Base-by-base conservation (phyloP, 2,888 invertebrate genomes). In the Nemotelus pantherinus region DNA sequence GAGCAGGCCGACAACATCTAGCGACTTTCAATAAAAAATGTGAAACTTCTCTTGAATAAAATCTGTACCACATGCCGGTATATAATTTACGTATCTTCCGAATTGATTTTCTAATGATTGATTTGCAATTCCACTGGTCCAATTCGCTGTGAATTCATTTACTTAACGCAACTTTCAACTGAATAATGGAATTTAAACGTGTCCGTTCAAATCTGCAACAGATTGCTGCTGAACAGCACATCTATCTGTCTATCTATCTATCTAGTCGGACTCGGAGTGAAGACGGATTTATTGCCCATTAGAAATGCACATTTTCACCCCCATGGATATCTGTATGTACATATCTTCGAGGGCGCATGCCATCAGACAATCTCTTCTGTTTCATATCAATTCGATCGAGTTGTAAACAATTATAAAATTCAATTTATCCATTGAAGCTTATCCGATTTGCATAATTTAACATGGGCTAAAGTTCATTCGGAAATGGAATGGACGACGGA, bases 401-500 rank as follows among this genome's bases (percentile, higher is more conserved):
- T 63, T 60, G 74, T 74, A 74, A 74, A 74, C 74, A 74, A 74
- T 74, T 74, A 63, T 50, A 74, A 74, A 74, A 74, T 74, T 74
- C 74, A 74, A 74, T 74, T 74, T 74, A 74, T 74, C 74, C 63
- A 74, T 60, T 50, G 48, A 74, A 74, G 74, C 74, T 74, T 74
- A 74, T 74, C 74, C 60, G 74, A 74, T 74, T 74, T 74, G 60
- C 74, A 74, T 74, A 74, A 74, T 74, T 74, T 74, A 74, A 60
- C 74, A 50, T 60, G 44, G 48, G 63, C 74, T 74, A 74, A 74
- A 74, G 60, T 74, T 74, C 63, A 74, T 63, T 74, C 41, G 63
- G 48, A 74, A 74, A 60, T 43, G 70, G 55, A 70, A 70, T 70
- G 53, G 43, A 39, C 25, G 25, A 25, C 25, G 25, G 25, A 25